Base-by-base conservation (phyloP, 1,140 invertebrate species). In the Euwallacea similis region DNA sequence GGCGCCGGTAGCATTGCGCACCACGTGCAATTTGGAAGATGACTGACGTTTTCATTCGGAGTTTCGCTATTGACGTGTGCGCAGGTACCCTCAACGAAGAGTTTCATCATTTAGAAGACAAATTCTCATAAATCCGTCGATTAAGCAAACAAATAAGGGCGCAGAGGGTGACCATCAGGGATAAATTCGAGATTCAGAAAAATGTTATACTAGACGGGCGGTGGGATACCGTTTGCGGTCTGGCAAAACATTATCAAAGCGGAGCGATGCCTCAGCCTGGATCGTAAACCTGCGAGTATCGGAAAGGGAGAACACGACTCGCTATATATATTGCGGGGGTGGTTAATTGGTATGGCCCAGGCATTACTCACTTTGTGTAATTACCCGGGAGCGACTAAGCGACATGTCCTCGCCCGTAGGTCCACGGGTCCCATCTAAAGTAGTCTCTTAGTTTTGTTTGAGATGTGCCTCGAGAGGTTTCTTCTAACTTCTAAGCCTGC, bases 301-400 rank as follows among this genome's bases (percentile, higher is more conserved):
- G 70, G 47, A 68, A 54, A 68, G 70, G 70, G 70, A 59, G 63
- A 66, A 33, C 62, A 43, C 55, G 41, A 50, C 21, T 65, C 15
- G 69, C 62, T 44, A 71, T 72, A 71, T 71, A 72, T 66, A 66
- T 66, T 72, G 62, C 56, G 70, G 61, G 73, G 76, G 75, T 73
- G 67, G 77, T 74, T 76, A 78, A 78, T 78, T 77, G 77, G 76
- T 75, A 73, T 73, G 73, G 72, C 76, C 72, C 73, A 64, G 53
- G 73, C 78, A 81, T 80, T 78, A 81, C 74, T 80, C 78, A 81
- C 77, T 79, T 76, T 76, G 76, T 78, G 78, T 81, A 81, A 81
- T 81, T 81, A 80, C 79, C 78, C 76, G 72, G 56, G 73, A 79
- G 78, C 78, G 66, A 76, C 75, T 76, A 76, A 78, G 76, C 76